Base-by-base conservation (phyloP, 2,797 vertebrate genomes). In the Rhinoraja longicauda region DNA sequence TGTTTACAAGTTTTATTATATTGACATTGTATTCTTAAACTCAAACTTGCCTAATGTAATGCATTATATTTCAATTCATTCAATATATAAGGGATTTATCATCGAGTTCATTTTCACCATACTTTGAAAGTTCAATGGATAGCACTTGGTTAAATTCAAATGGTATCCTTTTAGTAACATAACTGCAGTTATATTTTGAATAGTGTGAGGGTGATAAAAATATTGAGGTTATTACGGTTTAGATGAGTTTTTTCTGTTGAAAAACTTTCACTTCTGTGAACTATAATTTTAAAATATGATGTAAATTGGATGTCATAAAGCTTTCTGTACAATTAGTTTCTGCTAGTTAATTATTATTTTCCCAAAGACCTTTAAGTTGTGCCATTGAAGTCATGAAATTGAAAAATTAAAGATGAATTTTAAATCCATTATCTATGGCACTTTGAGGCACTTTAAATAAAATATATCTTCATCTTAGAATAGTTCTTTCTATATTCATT, bases 271-370 rank as follows among this genome's bases (percentile, higher is more conserved):
- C 15, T 59, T 62, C 29, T 15, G 29, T n/a, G 12, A 59, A 59
- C 29, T 86, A 62, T 62, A 62, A 86, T 62, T 86, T 86, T 26
- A n/a, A 62, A 62, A n/a, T 62, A 57, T 57, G 12, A 86, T 62
- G 29, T 86, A 67, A 88, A 88, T 88, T 67, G 8, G 64, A 88
- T 88, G 59, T 17, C 62, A 88, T 67, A 32, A n/a, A 67, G 32
- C 3, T 84, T 64, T 64, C 59, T 88, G 62, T 36, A 62, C n/a
- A 88, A 88, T 67, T 88, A 88, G 59, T 67, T 88, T 59, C 62
- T 88, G n/a, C 88, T 29, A 86, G 82, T 86, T 67, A 67, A 67
- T 88, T 67, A 67, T 88, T 62, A 8, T 88, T 88, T 88, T 67
- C n/a, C 59, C 15, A 67, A 67, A 88, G 6, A 67, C 6, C 21